Evolutionary conservation across 2,888 invertebrate species (phyloP), one percentile per base, ranked within the genome.

Genomic region (Trachelus tabidus): DNA sequence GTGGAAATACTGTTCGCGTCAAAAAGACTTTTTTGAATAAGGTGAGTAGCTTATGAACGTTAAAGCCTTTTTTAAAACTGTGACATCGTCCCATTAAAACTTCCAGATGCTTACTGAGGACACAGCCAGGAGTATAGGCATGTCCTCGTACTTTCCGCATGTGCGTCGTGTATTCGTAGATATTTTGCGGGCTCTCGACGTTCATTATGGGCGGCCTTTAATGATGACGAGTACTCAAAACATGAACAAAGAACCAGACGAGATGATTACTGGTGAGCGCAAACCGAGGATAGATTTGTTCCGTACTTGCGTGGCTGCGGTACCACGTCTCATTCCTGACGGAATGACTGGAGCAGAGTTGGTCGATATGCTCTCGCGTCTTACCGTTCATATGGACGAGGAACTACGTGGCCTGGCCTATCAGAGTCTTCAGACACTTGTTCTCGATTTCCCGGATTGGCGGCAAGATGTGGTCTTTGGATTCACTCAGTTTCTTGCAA

Each of bases 331-430:
- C 34, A 97, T 99, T 85, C 99, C 99, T 0, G 99, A 99, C 89
- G 99, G 98, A 15, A 99, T 99, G 98, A 97, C 96, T 30, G 95
- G 97, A 15, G 95, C 96, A 56, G 99, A 99, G 91, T 93, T 99
- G 79, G 97, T 99, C 4, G 99, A 99, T 88, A 93, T 99, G 83
- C 93, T 99, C 4, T 96, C 98, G 69, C 94, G 99, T 9, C 94
- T 99, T 73, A 99, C 99, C 0, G 97, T 99, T 0, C 99, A 99
- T 90, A 97, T 99, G 96, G 99, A 99, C 87, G 99, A 99, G 90
- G 99, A 99, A 92, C 93, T 99, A 77, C 94, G 98, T 37, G 97
- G 96, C 4, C 93, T 99, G 77, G 98, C 98, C 0, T 98, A 97
- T 92, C 98, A 98, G 91, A 97, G 98, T 85, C 93, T 99, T 73